Base-by-base conservation (phyloP, 2,888 invertebrate species). In the Dilophus febrilis region DNA sequence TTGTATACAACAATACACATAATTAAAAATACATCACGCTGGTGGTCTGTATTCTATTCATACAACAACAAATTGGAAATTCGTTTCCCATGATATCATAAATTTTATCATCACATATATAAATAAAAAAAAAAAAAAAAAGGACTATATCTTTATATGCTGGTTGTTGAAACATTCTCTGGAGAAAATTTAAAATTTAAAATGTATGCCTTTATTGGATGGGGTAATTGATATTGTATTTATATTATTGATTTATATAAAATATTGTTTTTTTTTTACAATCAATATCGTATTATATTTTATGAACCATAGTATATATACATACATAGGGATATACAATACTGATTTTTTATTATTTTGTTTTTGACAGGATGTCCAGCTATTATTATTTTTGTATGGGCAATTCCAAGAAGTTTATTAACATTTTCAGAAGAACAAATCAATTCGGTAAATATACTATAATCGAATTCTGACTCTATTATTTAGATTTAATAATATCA, bases 111-210 rank as follows among this genome's bases (percentile, higher is more conserved):
- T 22, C 22, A 22, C 22, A 22, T 26, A 18, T 27, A 14, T 19
- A 14, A 14, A 22, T 22, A 22, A 22, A 6, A 22, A 22, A 22
- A 6, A 22, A 6, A 22, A 6, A 22, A 22, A 6, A 22, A 65
- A 85, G 86, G 86, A 45, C 65, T 86, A 34, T 87, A 86, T 63
- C 68, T 87, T 35, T 88, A 87, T 58, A 79, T 87, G 63, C 64
- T 88, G 51, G 88, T 87, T 44, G 85, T 86, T 46, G 78, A 83
- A 64, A 85, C 87, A 2, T 80, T 87, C 53, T 81, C 81, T 43
- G 77, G 84, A 46, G 85, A 87, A 57, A 85, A 83, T 57, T 81
- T 87, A 49, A 82, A 81, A 54, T 69, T 87, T 42, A 68, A 77
- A 52, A 74, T 83, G 37, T 88, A 86, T 57, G 68, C 81, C 37